Percentiles rank a stretch among this genome's conserved stretches.
Evolutionary conservation across 2,797 vertebrate genomes (phyloP).

Genomic region (Syngnathus rostellatus): DNA sequence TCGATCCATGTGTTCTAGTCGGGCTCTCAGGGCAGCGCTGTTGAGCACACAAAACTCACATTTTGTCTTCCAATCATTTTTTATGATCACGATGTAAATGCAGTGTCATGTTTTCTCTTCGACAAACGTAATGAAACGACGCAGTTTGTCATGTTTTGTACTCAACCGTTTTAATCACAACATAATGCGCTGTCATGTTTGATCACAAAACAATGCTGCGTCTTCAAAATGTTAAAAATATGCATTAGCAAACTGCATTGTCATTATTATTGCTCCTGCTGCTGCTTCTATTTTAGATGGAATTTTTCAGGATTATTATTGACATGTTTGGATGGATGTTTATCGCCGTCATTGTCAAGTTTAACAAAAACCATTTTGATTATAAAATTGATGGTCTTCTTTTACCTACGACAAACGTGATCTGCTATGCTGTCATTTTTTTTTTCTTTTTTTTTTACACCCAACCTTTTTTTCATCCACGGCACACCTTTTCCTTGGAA

Average conservation of each 20-base stretch:
- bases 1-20: slow-evolving; percentile 11
- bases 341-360: no score
- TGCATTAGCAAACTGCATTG: no score
- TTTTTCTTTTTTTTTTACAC: background rate
- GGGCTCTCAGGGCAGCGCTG: slow-evolving; percentile 51
- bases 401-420: background rate
- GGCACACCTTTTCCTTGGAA: no score
- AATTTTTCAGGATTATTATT: no score
- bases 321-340: no score
- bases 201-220: background rate
- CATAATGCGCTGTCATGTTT: background rate
- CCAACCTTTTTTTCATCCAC: no score
- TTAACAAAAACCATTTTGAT: background rate
- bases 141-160: background rate
- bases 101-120: no score
- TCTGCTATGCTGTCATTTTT: background rate
- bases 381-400: background rate
- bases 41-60: slow-evolving; percentile 7
- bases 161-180: background rate
- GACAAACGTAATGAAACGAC: background rate
- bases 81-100: no score
- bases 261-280: no score
- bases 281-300: no score
- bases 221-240: background rate
- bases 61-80: no score